Base-by-base conservation (phyloP, 2,888 invertebrate genomes). In the Netelia melanura region DNA sequence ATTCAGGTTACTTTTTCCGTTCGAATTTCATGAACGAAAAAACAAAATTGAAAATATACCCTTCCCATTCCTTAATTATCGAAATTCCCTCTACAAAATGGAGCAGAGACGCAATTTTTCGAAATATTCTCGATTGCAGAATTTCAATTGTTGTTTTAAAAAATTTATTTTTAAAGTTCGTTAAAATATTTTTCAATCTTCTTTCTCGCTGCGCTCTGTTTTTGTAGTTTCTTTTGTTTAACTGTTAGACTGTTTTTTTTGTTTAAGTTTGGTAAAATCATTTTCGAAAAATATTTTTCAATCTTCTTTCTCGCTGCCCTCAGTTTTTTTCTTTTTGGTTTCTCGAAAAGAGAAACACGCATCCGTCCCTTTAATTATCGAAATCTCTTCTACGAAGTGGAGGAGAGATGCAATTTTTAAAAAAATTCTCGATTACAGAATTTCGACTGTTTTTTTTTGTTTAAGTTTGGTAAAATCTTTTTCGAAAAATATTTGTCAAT, bases 151-250 rank as follows among this genome's bases (percentile, higher is more conserved):
- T 2, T 30, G 2, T 30, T 30, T 30, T 2, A 21, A 21, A 21
- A 21, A 1, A 2, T 25, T 30, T 30, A 2, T 30, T 30, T 30
- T 30, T 30, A 30, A 30, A 2, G 3, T 30, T 14, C 54, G n/a
- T 1, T n/a, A 44, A 80, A 74, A 80, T 72, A 44, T 74, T 80
- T 65, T 80, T 58, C 11, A 3, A 9, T n/a, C 43, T 21, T n/a
- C 44, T 74, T 61, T 48, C 23, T 30, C 23, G 44, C 38, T 30
- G 0, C 48, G 1, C 6, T 48, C 68, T 52, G 8, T 43, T 21
- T 61, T 48, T 14, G 21, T 21, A 21, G 21, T 21, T 21, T 21
- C 21, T n/a, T n/a, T n/a, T n/a, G n/a, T n/a, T n/a, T n/a, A n/a
- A n/a, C n/a, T n/a, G n/a, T n/a, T n/a, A n/a, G n/a, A n/a, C n/a